These are phyloP conservation scores for Cladopsammia gracilis DNA, from an alignment of 64 coral and sea anemone genomes.

Conservation along the genomic window DNA sequence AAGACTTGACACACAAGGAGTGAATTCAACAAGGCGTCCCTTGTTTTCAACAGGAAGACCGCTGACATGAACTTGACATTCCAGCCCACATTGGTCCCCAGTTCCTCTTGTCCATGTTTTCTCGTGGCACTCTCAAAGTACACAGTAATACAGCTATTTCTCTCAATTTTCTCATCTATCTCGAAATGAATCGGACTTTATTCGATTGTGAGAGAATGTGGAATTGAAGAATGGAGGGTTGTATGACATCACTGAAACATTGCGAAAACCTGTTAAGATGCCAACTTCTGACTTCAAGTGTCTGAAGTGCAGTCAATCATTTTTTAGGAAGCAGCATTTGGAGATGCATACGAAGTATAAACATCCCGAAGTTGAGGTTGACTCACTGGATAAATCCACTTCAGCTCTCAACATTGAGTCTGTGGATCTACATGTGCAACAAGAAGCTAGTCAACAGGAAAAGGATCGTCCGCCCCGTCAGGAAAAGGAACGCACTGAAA, in stretches of 20 bases:
- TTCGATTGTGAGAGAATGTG: slow-evolving; percentile 64
- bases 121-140: too few relatives aligned
- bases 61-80: too few relatives aligned
- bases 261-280: slow-evolving; percentile 51
- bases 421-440: slow-evolving; percentile 9
- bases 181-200: slow-evolving; percentile 70
- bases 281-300: slow-evolving; percentile 18
- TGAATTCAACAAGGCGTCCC: too few relatives aligned
- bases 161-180: slow-evolving; percentile 54
- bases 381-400: neutral
- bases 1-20: too few relatives aligned
- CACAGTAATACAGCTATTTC: too few relatives aligned
- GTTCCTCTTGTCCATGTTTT: too few relatives aligned
- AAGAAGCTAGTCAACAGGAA: neutral
- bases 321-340: slow-evolving; percentile 15
- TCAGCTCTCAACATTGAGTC: slow-evolving; percentile 9
- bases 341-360: slow-evolving; percentile 30
- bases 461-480: neutral
- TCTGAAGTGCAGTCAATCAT: slow-evolving; percentile 13
- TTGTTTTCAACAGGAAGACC: too few relatives aligned
- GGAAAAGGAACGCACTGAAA: slow-evolving; percentile 29
- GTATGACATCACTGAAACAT: slow-evolving; percentile 57
- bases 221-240: slow-evolving; percentile 63
- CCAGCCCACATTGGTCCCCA: too few relatives aligned
- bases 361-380: slow-evolving; percentile 35